Evolutionary conservation across 2,888 invertebrate genomes (phyloP).

Genomic region (Euclidia mi): DNA sequence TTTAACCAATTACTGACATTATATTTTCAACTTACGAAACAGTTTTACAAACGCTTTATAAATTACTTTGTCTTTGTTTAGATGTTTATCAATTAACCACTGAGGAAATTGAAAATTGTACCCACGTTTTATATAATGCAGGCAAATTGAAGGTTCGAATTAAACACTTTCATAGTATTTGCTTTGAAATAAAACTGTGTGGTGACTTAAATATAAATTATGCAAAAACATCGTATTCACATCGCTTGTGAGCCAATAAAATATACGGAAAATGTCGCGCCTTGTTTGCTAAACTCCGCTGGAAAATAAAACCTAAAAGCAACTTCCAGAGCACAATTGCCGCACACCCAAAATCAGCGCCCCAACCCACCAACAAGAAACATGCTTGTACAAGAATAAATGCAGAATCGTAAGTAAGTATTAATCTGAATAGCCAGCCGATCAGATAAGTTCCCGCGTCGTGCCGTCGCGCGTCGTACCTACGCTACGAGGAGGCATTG

Average conservation of each 20-base stretch:
- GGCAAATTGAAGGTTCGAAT: neutral
- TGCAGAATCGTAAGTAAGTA: constrained; percentile 63
- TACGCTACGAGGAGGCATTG: constrained; percentile 65
- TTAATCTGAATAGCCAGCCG: constrained; percentile 68
- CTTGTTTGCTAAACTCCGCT: constrained; percentile 24
- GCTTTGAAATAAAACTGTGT: neutral
- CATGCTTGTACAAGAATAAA: constrained; percentile 43
- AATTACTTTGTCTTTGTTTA: constrained; percentile 14
- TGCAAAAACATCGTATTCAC: neutral
- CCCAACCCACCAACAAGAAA: constrained; percentile 41
- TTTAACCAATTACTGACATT: constrained; percentile 31
- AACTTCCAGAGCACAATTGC: constrained; percentile 20
- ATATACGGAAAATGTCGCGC: constrained; percentile 3
- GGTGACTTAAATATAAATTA: neutral
- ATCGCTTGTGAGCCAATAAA: constrained; percentile 10
- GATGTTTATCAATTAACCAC: constrained; percentile 9
- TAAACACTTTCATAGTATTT: neutral
- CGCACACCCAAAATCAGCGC: constrained; percentile 28
- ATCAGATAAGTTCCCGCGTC: constrained; percentile 66
- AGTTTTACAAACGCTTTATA: constrained; percentile 13
- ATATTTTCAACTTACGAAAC: constrained; percentile 17
- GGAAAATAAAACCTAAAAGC: constrained; percentile 21
- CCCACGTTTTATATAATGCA: neutral
- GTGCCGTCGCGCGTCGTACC: constrained; percentile 30
- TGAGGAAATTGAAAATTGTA: constrained; percentile 5